Conservation (phyloP, 2,888 invertebrate genomes). For the Tetheella fluctuosa region DNA sequence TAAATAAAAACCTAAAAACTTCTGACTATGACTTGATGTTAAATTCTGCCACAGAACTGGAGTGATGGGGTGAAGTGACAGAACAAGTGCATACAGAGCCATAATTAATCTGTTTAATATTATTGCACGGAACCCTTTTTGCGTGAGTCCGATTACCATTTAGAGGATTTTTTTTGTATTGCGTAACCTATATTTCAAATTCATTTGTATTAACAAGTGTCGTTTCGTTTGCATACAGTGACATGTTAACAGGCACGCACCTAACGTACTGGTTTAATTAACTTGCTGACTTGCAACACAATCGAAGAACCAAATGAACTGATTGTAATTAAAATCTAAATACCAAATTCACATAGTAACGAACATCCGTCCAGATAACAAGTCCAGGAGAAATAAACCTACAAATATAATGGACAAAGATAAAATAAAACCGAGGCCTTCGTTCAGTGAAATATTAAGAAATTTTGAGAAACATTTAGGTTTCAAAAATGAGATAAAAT, state of each 20-base stretch:
- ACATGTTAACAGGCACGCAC: background rate
- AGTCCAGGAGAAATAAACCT: constrained; percentile 21
- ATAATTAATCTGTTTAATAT: too few species aligned
- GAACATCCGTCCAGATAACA: constrained; percentile 21
- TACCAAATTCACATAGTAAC: constrained; percentile 26
- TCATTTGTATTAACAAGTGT: background rate
- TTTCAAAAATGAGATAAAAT: constrained; percentile 76
- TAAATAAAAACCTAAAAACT: too few species aligned
- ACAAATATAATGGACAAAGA: constrained; percentile 41
- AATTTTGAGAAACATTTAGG: constrained; percentile 67
- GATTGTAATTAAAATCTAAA: constrained; percentile 23
- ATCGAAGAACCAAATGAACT: constrained; percentile 10
- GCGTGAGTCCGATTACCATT: background rate
- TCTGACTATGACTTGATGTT: too few species aligned
- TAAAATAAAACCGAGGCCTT: constrained; percentile 37
- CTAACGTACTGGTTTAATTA: background rate
- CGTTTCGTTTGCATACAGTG: background rate
- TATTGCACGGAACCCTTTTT: too few species aligned
- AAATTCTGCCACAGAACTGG: too few species aligned
- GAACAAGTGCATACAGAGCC: too few species aligned
- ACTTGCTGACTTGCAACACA: constrained; percentile 1
- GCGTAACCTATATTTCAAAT: background rate
- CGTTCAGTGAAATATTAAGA: constrained; percentile 59
- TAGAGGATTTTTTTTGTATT: background rate
- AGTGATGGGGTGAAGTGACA: too few species aligned